These are phyloP conservation scores for Zoanthus solanderi DNA, from an alignment of 92 coral and sea anemone genomes.

Conservation along the genomic window DNA sequence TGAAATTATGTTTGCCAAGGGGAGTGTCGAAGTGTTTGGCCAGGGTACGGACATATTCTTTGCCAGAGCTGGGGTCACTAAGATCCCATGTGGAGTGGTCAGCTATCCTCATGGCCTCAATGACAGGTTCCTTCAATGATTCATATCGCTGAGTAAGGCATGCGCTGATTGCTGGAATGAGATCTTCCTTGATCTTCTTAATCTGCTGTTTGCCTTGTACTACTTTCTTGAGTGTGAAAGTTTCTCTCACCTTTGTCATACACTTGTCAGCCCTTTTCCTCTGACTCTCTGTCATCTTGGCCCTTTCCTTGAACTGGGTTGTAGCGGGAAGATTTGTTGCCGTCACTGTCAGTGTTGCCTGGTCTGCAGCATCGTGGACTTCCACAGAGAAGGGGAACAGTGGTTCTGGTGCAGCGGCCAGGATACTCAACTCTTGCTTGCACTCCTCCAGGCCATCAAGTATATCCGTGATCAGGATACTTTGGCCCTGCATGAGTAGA, in stretches of 20 bases:
- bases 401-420: constrained; percentile 52
- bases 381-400: constrained; percentile 40
- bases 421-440: constrained; percentile 44
- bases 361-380: constrained; percentile 13
- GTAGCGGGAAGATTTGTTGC: constrained; percentile 55
- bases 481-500: constrained; percentile 56
- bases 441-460: constrained; percentile 57
- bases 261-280: constrained; percentile 52
- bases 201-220: constrained; percentile 49
- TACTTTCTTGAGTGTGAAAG: constrained; percentile 51
- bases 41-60: constrained; percentile 31
- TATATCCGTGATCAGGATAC: constrained; percentile 50
- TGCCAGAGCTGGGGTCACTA: constrained; percentile 43
- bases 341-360: constrained; percentile 28
- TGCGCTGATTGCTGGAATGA: constrained; percentile 54
- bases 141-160: constrained; percentile 12
- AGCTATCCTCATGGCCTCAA: constrained; percentile 43
- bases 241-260: constrained; percentile 50
- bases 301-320: constrained; percentile 49
- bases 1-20: constrained; percentile 36
- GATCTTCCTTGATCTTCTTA: constrained; percentile 54
- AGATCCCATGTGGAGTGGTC: constrained; percentile 54
- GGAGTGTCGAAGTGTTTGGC: constrained; percentile 49
- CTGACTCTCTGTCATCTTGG: constrained; percentile 49
- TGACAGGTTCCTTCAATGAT: constrained; percentile 51